These are phyloP conservation scores for Temnothorax ravouxi DNA, from an alignment of 2,888 invertebrate genomes.

Conservation along the genomic window DNA sequence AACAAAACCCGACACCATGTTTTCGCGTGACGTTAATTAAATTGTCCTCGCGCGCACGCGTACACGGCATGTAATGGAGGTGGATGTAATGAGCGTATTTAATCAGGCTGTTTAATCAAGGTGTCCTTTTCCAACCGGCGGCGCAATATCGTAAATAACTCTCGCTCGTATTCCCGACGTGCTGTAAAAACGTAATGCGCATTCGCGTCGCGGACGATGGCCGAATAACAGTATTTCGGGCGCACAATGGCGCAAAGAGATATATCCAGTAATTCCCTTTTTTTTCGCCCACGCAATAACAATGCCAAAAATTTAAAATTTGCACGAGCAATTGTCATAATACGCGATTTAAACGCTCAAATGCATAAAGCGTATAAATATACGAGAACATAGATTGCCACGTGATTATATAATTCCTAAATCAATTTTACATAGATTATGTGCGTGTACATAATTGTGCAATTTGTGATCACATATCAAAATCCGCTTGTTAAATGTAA, in stretches of 20 bases:
- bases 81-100: constrained; percentile 54
- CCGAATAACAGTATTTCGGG: constrained; percentile 31
- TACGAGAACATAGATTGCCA: not conserved
- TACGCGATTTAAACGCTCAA: not conserved
- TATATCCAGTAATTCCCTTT: not conserved
- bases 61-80: constrained; percentile 34
- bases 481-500: not conserved
- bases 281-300: not conserved
- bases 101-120: constrained; percentile 55
- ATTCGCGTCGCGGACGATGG: constrained; percentile 8
- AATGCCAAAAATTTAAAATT: constrained; percentile 16
- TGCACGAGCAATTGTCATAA: not conserved
- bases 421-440: constrained; percentile 1
- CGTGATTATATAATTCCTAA: not conserved
- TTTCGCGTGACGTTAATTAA: constrained; percentile 53
- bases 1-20: constrained; percentile 47
- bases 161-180: constrained; percentile 19
- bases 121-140: constrained; percentile 44
- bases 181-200: constrained; percentile 46
- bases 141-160: constrained; percentile 51
- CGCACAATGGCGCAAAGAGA: not conserved
- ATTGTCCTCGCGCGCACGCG: constrained; percentile 41
- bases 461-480: constrained; percentile 5
- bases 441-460: not conserved
- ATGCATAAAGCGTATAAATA: not conserved